A percentile compares a stretch with the other conserved stretches of the same genome.
phyloP scores from a whole-genome alignment of 2,113 vertebrate genomes.

The Sorex araneus region DNA sequence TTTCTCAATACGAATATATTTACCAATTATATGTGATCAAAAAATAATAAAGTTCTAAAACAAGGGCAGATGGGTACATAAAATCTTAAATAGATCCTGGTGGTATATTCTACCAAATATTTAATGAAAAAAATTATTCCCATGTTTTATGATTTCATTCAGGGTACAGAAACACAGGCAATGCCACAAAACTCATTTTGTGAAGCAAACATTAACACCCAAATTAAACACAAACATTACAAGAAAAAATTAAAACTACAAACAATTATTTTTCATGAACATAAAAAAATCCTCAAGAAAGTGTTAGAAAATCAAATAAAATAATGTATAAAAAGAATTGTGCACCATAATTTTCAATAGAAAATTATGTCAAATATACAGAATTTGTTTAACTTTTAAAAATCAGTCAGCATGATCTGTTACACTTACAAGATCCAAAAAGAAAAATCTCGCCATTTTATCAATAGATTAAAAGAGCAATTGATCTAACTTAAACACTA shows the following conservation, averaged over 20 bases:
- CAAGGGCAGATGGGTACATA: not conserved
- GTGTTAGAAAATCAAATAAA: not conserved
- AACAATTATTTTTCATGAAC: not conserved
- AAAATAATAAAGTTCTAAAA: not conserved
- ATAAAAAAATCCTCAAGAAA: not conserved
- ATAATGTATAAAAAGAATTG: not conserved
- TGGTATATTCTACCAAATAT: not conserved
- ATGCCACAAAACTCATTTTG: not conserved
- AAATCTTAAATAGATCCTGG: no score
- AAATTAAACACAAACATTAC: not conserved
- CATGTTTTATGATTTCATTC: not conserved
- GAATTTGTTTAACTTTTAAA: not conserved
- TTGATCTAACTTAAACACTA: not conserved
- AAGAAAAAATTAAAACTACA: not conserved
- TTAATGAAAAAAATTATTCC: not conserved
- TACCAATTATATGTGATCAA: not conserved
- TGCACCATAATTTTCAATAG: not conserved
- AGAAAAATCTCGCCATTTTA: not conserved
- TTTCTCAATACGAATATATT: not conserved
- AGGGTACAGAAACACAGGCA: not conserved
- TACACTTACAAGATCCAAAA: not conserved
- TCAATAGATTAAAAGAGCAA: not conserved
- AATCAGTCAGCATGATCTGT: not conserved
- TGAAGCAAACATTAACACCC: not conserved
- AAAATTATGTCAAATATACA: not conserved